Base-by-base conservation (phyloP, 1,140 invertebrate species). In the Battus philenor region DNA sequence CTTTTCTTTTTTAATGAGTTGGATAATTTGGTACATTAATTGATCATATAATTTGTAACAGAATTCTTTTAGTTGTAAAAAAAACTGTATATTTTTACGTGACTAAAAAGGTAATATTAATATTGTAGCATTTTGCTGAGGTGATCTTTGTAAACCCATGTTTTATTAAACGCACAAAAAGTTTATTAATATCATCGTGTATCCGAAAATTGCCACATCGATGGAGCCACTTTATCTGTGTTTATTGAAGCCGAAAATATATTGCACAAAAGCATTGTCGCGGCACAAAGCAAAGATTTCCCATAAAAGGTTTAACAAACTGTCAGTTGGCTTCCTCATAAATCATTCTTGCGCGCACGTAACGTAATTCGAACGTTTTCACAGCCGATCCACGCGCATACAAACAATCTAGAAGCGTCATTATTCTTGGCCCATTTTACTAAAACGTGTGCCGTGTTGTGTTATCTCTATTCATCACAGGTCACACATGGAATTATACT, bases 221-320 rank as follows among this genome's bases (percentile, higher is more conserved):
- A 3, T 20, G 24, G 11, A 27, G 12, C 16, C 4, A 10, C 16
- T 58, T 54, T 55, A 46, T 62, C 55, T 54, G 48, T 62, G 53
- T 56, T 56, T 51, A 57, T 54, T 57, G 50, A 52, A 41, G 39
- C 33, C 43, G 43, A 44, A 54, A 50, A 36, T 48, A 32, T 48
- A 54, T 66, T 67, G 49, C 56, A 44, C 32, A 16, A 12, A 17
- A 50, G 24, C 48, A 50, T 53, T 56, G 54, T 55, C 18, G 50
- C 62, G 59, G 54, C 67, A 58, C 32, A 61, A 54, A 65, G n/a
- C 59, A 70, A 63, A 63, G 69, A 68, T 78, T 71, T 60, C 60
- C 70, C 69, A 61, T 72, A 75, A 68, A 67, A 68, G 65, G 67
- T 54, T 61, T 56, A 61, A 67, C 59, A 68, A 59, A 60, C 57